phyloP scores from a whole-genome alignment of 1,140 invertebrate genomes.

The Eriocheir sinensis region DNA sequence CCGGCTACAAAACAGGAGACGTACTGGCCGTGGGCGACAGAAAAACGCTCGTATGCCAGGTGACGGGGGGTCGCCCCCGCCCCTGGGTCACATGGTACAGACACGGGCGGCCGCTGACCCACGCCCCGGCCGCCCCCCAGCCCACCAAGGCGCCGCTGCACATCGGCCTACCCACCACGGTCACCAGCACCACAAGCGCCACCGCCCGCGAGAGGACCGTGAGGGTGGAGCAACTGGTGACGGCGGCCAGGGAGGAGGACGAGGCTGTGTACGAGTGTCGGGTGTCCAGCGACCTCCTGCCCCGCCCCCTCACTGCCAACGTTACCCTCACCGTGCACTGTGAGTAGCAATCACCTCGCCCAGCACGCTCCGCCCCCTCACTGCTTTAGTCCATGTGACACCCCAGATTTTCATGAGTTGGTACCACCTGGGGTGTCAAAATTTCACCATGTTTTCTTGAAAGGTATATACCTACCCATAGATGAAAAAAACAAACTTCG shows the following conservation, averaged over 20 bases:
- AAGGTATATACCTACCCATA: too few species aligned
- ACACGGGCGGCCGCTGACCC: constrained; percentile 58
- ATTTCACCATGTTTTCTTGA: too few species aligned
- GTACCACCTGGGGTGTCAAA: too few species aligned
- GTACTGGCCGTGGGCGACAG: constrained; percentile 51
- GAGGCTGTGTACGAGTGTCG: constrained; percentile 67
- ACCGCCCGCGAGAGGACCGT: background rate
- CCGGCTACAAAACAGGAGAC: constrained; percentile 57
- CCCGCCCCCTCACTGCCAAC: constrained; percentile 38
- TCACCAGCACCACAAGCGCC: background rate
- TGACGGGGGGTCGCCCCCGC: constrained; percentile 52
- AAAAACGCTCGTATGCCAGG: constrained; percentile 43
- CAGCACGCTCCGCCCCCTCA: too few species aligned
- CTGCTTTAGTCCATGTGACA: background rate
- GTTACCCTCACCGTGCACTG: constrained; percentile 68
- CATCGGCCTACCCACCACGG: background rate
- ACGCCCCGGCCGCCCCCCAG: background rate
- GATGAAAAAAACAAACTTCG: too few species aligned
- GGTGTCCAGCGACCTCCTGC: constrained; percentile 37
- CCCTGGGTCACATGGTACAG: constrained; percentile 70
- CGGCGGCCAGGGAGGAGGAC: constrained; percentile 52
- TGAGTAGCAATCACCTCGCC: background rate
- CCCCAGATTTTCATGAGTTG: too few species aligned
- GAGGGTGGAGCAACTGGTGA: constrained; percentile 32
- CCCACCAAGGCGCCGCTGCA: background rate